Evolutionary conservation across 2,113 vertebrate species (phyloP).

Genomic region (Phalacrocorax pelagicus): DNA sequence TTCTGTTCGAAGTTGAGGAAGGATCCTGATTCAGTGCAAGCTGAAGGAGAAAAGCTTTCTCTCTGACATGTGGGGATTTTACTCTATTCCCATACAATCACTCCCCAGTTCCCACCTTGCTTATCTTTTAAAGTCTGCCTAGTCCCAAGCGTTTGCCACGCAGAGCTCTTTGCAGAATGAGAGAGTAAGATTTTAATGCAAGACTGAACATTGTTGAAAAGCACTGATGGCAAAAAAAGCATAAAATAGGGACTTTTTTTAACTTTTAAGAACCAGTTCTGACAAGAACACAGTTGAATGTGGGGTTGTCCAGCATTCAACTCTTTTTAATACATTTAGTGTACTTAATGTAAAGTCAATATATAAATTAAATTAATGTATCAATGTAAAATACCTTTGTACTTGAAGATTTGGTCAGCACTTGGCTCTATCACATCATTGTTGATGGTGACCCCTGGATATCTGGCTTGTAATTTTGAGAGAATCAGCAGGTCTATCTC

Average conservation of each 20-base stretch:
- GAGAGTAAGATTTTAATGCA: background rate
- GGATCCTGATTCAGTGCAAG: background rate
- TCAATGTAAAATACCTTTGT: constrained; percentile 80
- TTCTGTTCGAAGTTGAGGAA: background rate
- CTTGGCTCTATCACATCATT: constrained; percentile 84
- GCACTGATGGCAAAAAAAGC: background rate
- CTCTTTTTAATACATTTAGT: background rate
- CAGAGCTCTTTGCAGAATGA: background rate
- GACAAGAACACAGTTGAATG: background rate
- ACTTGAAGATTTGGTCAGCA: constrained; percentile 76
- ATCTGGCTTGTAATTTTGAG: constrained; percentile 72
- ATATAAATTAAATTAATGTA: background rate
- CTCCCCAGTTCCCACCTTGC: background rate
- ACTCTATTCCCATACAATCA: background rate
- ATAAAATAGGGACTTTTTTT: background rate
- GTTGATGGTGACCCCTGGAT: constrained; percentile 74
- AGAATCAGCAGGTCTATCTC: constrained; percentile 86
- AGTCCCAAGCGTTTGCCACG: background rate
- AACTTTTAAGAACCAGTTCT: background rate
- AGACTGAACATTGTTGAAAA: background rate
- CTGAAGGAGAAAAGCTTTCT: background rate
- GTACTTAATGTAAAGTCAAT: background rate
- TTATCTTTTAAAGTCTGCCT: background rate
- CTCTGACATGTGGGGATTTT: background rate
- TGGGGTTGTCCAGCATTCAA: background rate